These are phyloP conservation scores for Heliconius ismenius DNA, from an alignment of 2,888 invertebrate species.

Conservation along the genomic window DNA sequence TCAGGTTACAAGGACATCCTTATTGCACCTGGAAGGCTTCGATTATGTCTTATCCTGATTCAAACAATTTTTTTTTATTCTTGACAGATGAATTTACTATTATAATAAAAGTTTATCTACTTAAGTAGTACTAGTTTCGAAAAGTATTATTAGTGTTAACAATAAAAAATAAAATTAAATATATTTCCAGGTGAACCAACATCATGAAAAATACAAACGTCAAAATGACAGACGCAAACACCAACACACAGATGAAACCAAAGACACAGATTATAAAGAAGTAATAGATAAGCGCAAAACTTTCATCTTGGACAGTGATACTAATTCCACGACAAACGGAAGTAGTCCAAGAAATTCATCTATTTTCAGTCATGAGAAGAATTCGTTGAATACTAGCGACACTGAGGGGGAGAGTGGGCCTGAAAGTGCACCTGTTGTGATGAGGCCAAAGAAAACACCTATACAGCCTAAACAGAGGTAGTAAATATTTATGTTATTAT, in stretches of 20 bases:
- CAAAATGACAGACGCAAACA: constrained; percentile 68
- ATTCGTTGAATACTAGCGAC: constrained; percentile 64
- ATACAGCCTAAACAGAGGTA: constrained; percentile 68
- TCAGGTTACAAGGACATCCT: no score
- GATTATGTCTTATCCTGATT: no score
- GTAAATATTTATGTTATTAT: background rate
- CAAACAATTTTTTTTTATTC: background rate
- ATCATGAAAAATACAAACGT: constrained; percentile 59
- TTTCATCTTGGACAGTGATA: constrained; percentile 75
- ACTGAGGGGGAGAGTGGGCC: constrained; percentile 75
- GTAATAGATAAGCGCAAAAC: constrained; percentile 71
- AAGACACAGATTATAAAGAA: constrained; percentile 67
- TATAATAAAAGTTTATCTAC: background rate
- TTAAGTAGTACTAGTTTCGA: no score
- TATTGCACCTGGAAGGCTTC: no score
- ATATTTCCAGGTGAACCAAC: constrained; percentile 62
- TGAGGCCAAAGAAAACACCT: constrained; percentile 59
- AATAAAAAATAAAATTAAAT: no score
- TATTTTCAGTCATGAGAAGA: constrained; percentile 72
- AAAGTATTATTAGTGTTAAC: no score
- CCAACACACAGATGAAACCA: constrained; percentile 72
- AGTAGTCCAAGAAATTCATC: constrained; percentile 76
- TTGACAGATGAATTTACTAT: background rate
- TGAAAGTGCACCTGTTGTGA: constrained; percentile 70
- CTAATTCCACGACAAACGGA: constrained; percentile 76